Base-by-base conservation (phyloP, 2,797 vertebrate species). In the Enteromius afrohamiltoni region DNA sequence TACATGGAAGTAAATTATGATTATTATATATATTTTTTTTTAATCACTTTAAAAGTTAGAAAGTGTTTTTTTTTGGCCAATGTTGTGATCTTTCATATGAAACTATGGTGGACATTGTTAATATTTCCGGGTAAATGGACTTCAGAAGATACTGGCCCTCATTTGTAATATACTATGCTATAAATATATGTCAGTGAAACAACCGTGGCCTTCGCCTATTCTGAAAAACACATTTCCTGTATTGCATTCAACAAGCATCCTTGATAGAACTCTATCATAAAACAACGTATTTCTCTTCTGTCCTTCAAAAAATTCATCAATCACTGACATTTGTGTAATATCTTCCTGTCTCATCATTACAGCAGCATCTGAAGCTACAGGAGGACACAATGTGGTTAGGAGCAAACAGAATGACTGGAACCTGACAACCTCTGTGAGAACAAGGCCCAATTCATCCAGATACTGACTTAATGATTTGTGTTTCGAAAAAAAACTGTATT, bases 391-490 rank as follows among this genome's bases (percentile, higher is more conserved):
- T 47, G 19, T 31, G 16, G 45, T 47, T 51, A 37, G 21, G 26
- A 37, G 62, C 34, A 55, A 80, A 70, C 29, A 8, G 19, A 68
- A 68, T 9, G 62, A 65, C 21, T 34, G 29, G 19, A n/a, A 53
- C 37, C 64, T 21, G 47, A 13, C 6, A 49, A 70, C 74, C 74
- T 31, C 26, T 0, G 10, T 67, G 60, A 51, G 53, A 75, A 53
- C 16, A 8, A 19, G 42, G 14, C 51, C 19, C 6, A 34, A 69
- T 47, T 53, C 53, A 70, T 62, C 62, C 62, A 37, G 49, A 89
- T 86, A 85, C 90, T 89, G 83, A 85, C 85, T 91, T 83, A 89
- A 86, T 87, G 87, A 93, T 92, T 91, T 89, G 90, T 87, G 85
- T 81, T 89, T 86, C 86, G 85, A 47, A 76, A 87, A 76, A 87